A percentile compares a stretch with the other conserved stretches of the same genome.
Conservation (phyloP, 2,888 invertebrate genomes). For the Hedya salicella region DNA sequence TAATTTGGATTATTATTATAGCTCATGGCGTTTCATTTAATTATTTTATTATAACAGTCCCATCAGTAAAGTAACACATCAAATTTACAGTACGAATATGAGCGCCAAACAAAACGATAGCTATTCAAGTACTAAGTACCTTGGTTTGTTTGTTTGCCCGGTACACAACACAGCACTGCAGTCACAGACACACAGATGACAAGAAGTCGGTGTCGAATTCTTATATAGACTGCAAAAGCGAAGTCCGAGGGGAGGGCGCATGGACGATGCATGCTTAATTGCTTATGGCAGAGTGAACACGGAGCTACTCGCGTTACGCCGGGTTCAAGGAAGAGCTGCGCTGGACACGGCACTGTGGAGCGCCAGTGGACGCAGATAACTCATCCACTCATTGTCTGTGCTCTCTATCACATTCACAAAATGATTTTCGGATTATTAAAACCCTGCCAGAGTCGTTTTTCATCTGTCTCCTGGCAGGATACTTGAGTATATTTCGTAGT, state of each 20-base stretch:
- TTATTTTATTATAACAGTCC: not conserved
- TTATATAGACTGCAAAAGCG: constrained; percentile 78
- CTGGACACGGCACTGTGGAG: constrained; percentile 40
- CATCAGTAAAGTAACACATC: not conserved
- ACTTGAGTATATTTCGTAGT: not conserved
- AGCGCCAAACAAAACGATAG: constrained; percentile 15
- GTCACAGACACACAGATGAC: constrained; percentile 77
- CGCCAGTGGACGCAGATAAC: constrained; percentile 30
- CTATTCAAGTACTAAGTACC: constrained; percentile 59
- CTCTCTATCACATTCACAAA: constrained; percentile 12
- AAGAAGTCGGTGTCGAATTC: constrained; percentile 67
- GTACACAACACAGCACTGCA: constrained; percentile 80
- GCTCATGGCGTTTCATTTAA: no score
- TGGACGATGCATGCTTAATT: constrained; percentile 44
- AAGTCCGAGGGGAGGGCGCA: constrained; percentile 67
- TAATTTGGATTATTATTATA: no score
- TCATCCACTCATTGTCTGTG: constrained; percentile 36
- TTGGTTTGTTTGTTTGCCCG: constrained; percentile 61
- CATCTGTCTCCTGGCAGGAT: constrained; percentile 16
- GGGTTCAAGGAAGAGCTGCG: constrained; percentile 43
- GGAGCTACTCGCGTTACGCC: constrained; percentile 39
- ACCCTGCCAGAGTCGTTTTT: constrained; percentile 10
- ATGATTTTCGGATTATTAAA: constrained; percentile 21
- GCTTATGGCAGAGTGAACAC: constrained; percentile 43
- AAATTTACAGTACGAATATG: constrained; percentile 14